These are phyloP conservation scores for Cyphomyrmex costatus DNA, from an alignment of 1,140 invertebrate genomes.

Conservation along the genomic window DNA sequence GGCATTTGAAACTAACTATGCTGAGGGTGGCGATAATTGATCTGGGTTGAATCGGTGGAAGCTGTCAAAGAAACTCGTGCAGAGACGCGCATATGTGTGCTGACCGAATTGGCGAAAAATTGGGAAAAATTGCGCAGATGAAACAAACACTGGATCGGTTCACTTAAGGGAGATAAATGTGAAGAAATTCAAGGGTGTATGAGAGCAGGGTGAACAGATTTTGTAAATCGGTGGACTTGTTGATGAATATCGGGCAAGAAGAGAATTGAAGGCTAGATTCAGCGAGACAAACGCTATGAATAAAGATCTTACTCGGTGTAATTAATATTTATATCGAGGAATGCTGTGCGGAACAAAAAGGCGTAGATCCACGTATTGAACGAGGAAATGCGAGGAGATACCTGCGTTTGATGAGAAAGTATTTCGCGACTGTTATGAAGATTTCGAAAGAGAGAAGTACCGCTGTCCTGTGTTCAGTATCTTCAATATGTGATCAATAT, in stretches of 20 bases:
- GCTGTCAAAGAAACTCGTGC: not conserved
- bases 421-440: not conserved
- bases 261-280: not conserved
- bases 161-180: not conserved
- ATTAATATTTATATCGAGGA: not conserved
- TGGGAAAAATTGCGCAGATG: not conserved
- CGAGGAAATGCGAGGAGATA: not conserved
- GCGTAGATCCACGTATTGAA: not conserved
- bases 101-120: not conserved
- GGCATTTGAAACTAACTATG: not conserved
- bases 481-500: not conserved
- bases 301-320: not conserved
- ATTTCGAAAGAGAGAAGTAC: not conserved
- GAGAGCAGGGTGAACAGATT: not conserved
- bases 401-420: slow-evolving; percentile 4
- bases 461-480: not conserved
- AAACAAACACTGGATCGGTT: not conserved
- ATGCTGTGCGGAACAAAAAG: not conserved
- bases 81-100: not conserved
- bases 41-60: slow-evolving; percentile 24
- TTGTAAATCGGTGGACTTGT: not conserved
- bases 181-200: not conserved
- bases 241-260: not conserved
- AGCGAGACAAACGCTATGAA: not conserved
- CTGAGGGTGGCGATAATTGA: not conserved